phyloP scores from a whole-genome alignment of 2,113 vertebrate genomes.

The Chloroceryle aenea region DNA sequence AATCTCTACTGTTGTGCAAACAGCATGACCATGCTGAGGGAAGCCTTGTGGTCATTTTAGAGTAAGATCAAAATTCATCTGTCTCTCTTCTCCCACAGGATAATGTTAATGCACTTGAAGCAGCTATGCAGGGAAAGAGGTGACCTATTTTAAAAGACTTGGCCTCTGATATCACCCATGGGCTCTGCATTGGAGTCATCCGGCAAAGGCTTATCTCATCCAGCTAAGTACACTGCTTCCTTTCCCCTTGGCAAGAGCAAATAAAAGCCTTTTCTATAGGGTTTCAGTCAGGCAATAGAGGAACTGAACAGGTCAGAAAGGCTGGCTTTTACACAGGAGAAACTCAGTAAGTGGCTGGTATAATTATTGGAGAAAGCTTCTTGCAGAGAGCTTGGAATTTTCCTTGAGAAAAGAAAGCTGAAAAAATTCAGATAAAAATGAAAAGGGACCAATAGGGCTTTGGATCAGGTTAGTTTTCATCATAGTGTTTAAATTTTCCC shows the following conservation, averaged over 20 bases:
- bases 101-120: conserved; percentile 25
- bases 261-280: not conserved
- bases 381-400: not conserved
- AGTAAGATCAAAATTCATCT: not conserved
- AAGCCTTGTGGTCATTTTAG: not conserved
- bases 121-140: not conserved
- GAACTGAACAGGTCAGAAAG: not conserved
- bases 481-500: not conserved
- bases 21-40: not conserved
- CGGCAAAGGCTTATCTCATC: not conserved
- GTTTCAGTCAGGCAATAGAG: not conserved
- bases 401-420: not conserved
- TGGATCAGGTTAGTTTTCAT: not conserved
- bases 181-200: conserved; percentile 1
- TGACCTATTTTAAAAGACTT: conserved; percentile 11
- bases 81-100: conserved; percentile 4
- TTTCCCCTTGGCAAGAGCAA: not conserved
- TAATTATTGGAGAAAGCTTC: not conserved
- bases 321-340: not conserved
- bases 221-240: not conserved
- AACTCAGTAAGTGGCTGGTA: not conserved
- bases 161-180: conserved; percentile 6
- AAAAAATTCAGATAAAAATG: not conserved
- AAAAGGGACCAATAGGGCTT: not conserved
- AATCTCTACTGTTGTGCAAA: not conserved